A percentile compares a stretch with the other conserved stretches of the same genome.
Conservation (phyloP, 2,797 vertebrate genomes). For the Strix occidentalis region DNA sequence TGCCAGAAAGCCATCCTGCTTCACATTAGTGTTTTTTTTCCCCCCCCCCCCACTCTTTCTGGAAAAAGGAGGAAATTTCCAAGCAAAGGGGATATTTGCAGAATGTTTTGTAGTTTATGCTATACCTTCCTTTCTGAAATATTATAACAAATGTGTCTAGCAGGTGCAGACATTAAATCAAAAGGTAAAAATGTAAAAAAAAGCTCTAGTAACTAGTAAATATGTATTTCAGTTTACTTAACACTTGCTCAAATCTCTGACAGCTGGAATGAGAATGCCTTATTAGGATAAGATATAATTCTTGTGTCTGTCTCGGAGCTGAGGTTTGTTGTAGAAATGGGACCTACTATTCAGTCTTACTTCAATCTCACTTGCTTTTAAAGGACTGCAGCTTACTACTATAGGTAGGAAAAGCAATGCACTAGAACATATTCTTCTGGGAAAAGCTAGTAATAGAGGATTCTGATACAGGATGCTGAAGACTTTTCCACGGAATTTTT, state of each 20-base stretch:
- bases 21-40: not conserved
- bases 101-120: slow-evolving; percentile 37
- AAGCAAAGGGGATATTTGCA: slow-evolving; percentile 40
- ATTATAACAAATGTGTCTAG: slow-evolving; percentile 41
- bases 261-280: slow-evolving; percentile 25
- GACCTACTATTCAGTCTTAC: not conserved
- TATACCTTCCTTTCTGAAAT: slow-evolving; percentile 43
- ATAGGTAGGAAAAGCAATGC: not conserved
- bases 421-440: not conserved
- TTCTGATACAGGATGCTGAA: not conserved
- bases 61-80: slow-evolving; percentile 52
- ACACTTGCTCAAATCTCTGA: slow-evolving; percentile 49
- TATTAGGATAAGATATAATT: not conserved
- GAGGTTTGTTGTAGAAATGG: not conserved
- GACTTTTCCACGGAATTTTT: not conserved
- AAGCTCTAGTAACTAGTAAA: slow-evolving; percentile 46
- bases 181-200: slow-evolving; percentile 37
- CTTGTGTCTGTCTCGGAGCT: slow-evolving; percentile 7
- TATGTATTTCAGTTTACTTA: slow-evolving; percentile 43
- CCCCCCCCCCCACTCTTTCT: not conserved
- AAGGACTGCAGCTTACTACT: not conserved
- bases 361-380: not conserved
- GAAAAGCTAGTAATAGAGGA: not conserved
- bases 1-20: slow-evolving; percentile 33
- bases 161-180: slow-evolving; percentile 59